phyloP scores from a whole-genome alignment of 2,797 vertebrate species.

The Chelon labrosus region DNA sequence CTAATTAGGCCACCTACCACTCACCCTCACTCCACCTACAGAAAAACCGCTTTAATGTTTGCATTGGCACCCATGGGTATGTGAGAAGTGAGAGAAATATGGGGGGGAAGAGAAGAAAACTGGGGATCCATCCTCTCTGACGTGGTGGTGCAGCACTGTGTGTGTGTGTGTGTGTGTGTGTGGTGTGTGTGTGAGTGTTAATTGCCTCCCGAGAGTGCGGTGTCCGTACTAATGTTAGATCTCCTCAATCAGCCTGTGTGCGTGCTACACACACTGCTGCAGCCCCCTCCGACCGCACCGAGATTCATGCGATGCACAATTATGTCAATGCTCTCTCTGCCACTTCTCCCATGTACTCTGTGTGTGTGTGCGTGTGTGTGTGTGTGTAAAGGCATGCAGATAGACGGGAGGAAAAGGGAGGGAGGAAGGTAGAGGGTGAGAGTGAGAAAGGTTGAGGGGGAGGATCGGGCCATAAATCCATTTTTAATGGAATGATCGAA shows the following conservation, averaged over 20 bases:
- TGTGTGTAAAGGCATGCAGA: conserved; percentile 37
- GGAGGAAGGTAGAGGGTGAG: conserved; percentile 1
- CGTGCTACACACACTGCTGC: conserved; percentile 72
- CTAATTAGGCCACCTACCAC: conserved; percentile 56
- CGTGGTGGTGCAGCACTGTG: conserved; percentile 62
- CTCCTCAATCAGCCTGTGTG: conserved; percentile 73
- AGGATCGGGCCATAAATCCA: conserved; percentile 49
- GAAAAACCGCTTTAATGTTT: not conserved
- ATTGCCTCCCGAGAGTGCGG: conserved; percentile 78
- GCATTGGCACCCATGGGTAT: conserved; percentile 2
- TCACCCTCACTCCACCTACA: conserved; percentile 22
- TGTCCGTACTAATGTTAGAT: conserved; percentile 81
- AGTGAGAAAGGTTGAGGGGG: not conserved
- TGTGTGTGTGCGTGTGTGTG: conserved; percentile 34
- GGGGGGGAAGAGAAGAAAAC: conserved; percentile 15
- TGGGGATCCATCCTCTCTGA: conserved; percentile 61
- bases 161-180: conserved; percentile 23
- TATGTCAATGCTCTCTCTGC: conserved; percentile 58
- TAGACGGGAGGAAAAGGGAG: not conserved
- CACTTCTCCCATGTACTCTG: conserved; percentile 53
- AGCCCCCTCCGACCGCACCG: conserved; percentile 66
- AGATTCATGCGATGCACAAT: conserved; percentile 72
- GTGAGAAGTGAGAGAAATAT: not conserved
- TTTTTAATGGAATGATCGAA: conserved; percentile 54
- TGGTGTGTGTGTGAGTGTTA: conserved; percentile 58